These are phyloP conservation scores for Recurvirostra avosetta DNA, from an alignment of 2,113 vertebrate species.

Conservation along the genomic window DNA sequence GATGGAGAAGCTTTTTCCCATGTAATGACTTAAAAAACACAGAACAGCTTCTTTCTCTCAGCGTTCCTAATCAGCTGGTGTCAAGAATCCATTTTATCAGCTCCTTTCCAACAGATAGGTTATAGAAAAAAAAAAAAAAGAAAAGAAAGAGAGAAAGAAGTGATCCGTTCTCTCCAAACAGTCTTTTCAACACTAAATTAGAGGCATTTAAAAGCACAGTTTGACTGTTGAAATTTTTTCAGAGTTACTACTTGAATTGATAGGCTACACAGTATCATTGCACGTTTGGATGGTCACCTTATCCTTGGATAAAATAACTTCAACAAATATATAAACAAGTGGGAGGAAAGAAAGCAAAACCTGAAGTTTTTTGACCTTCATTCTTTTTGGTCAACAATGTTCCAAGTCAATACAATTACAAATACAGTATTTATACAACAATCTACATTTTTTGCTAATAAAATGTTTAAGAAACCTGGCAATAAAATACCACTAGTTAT, in stretches of 20 bases:
- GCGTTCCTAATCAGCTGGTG: not conserved
- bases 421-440: not conserved
- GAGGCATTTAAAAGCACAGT: not conserved
- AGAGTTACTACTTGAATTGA: not conserved
- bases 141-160: no score
- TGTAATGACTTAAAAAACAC: not conserved
- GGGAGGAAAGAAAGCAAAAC: not conserved
- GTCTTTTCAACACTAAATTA: not conserved
- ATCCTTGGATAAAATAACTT: not conserved
- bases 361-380: not conserved
- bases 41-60: not conserved
- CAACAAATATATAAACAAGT: not conserved
- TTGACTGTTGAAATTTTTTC: not conserved
- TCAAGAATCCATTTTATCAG: not conserved
- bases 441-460: not conserved
- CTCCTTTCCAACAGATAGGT: not conserved
- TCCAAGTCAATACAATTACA: not conserved
- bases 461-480: not conserved
- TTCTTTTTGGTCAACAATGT: not conserved
- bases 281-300: not conserved
- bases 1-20: not conserved
- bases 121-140: not conserved
- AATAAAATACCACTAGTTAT: not conserved
- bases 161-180: not conserved
- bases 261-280: not conserved